These are phyloP conservation scores for Hoplostethus mediterraneus DNA, from an alignment of 2,797 vertebrate species.

Conservation along the genomic window DNA sequence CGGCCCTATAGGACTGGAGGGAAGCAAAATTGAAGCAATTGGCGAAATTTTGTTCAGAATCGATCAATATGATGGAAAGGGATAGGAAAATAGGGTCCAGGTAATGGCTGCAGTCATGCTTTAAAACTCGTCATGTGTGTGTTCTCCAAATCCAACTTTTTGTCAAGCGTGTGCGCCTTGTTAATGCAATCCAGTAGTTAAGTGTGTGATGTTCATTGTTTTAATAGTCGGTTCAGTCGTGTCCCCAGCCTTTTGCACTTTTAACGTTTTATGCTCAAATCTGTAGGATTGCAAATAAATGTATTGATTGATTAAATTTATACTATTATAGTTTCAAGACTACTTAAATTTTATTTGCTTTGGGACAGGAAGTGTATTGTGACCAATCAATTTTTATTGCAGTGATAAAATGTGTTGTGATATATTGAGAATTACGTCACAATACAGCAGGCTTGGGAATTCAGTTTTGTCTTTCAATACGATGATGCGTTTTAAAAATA, in stretches of 20 bases:
- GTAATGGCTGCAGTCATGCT: too few relatives aligned
- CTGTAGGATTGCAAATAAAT: constrained; percentile 77
- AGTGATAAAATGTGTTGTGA: constrained; percentile 69
- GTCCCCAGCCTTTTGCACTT: constrained; percentile 36
- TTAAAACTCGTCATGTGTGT: too few relatives aligned
- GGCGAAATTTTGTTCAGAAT: too few relatives aligned
- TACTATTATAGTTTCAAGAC: constrained; percentile 67
- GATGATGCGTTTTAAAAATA: constrained; percentile 65
- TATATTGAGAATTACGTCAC: constrained; percentile 71
- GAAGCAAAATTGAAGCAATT: too few relatives aligned
- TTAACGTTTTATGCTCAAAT: constrained; percentile 62
- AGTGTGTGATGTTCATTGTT: constrained; percentile 15
- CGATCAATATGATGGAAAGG: too few relatives aligned
- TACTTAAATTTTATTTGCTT: constrained; percentile 70
- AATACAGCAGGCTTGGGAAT: constrained; percentile 59
- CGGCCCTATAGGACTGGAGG: too few relatives aligned
- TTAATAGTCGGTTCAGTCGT: constrained; percentile 32
- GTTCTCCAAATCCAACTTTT: too few relatives aligned
- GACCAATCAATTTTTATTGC: constrained; percentile 73
- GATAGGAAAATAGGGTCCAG: too few relatives aligned
- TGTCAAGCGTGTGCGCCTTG: too few relatives aligned
- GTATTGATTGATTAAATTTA: constrained; percentile 78
- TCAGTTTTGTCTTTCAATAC: constrained; percentile 65
- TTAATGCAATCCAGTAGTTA: too few relatives aligned
- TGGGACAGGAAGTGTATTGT: constrained; percentile 60